Evolutionary conservation across 2,113 vertebrate genomes (phyloP).

Genomic region (Petaurus breviceps): DNA sequence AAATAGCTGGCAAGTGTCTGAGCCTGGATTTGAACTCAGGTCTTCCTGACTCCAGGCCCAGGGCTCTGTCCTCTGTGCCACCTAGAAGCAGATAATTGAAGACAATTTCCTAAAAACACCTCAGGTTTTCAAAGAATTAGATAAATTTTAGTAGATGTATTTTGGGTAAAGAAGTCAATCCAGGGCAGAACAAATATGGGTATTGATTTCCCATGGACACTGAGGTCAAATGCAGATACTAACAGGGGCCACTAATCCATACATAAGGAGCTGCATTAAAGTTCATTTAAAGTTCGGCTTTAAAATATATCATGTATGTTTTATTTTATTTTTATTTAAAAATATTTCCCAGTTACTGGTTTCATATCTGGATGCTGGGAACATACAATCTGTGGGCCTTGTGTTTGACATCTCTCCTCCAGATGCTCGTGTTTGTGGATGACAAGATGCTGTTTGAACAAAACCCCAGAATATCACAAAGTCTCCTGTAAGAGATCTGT

Average conservation of each 20-base stretch:
- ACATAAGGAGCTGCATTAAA: background rate
- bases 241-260: background rate
- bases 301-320: background rate
- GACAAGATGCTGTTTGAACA: background rate
- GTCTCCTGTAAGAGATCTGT: background rate
- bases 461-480: background rate
- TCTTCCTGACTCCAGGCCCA: background rate
- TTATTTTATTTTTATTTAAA: background rate
- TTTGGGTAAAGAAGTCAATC: background rate
- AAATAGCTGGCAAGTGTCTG: background rate
- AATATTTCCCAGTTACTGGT: background rate
- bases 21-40: background rate
- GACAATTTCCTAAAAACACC: background rate
- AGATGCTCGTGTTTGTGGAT: background rate
- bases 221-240: background rate
- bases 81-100: background rate
- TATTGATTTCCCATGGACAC: background rate
- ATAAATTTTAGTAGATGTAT: background rate
- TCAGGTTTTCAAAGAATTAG: background rate
- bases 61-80: background rate
- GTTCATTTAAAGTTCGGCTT: background rate
- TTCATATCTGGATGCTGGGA: background rate
- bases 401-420: background rate
- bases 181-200: background rate
- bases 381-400: background rate